Percentiles rank a stretch among this genome's conserved stretches.
phyloP scores from a whole-genome alignment of 1,140 invertebrate genomes.

The Saccostrea echinata region DNA sequence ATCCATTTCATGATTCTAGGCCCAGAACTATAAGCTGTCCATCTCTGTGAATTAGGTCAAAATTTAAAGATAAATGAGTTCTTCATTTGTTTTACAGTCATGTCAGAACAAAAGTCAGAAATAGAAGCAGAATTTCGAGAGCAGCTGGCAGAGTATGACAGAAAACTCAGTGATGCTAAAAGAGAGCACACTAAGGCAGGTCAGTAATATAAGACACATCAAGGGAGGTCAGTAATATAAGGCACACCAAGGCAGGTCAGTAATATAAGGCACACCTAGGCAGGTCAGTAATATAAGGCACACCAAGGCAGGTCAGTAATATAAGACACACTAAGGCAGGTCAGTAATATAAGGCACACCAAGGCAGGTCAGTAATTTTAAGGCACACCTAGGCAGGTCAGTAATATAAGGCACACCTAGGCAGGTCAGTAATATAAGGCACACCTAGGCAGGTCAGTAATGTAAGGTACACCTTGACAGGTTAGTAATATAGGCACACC shows the following conservation, averaged over 20 bases:
- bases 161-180: slow-evolving; percentile 71
- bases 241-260: too few species aligned
- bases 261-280: too few species aligned
- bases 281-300: slow-evolving; percentile 64
- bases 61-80: too few species aligned
- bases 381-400: too few species aligned
- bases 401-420: slow-evolving; percentile 71
- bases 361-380: too few species aligned
- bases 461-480: slow-evolving; percentile 73
- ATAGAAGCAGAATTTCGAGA: slow-evolving; percentile 63
- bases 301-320: slow-evolving; percentile 72
- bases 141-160: slow-evolving; percentile 69
- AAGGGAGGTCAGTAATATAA: too few species aligned
- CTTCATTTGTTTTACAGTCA: slow-evolving; percentile 52
- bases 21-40: too few species aligned
- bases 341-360: too few species aligned
- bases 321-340: not conserved
- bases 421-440: slow-evolving; percentile 62
- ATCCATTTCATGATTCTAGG: too few species aligned
- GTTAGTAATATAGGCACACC: slow-evolving; percentile 50
- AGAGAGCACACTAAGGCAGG: slow-evolving; percentile 75
- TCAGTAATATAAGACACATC: slow-evolving; percentile 35
- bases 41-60: too few species aligned
- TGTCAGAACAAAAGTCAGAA: slow-evolving; percentile 65
- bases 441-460: too few species aligned